phyloP scores from a whole-genome alignment of 2,888 invertebrate genomes.

The Dasypogon diadema region DNA sequence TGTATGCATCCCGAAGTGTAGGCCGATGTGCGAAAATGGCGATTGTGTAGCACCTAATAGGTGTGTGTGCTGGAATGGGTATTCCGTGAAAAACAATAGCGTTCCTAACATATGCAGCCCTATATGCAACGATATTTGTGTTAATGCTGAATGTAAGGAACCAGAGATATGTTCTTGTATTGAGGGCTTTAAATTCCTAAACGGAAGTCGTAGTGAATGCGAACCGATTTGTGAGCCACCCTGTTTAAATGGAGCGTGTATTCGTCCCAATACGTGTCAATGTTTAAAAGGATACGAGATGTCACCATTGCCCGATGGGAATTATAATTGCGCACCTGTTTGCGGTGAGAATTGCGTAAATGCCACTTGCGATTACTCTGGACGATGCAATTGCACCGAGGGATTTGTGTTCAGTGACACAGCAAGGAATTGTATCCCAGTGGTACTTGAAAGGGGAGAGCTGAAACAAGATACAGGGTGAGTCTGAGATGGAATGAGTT shows the following conservation, averaged over 20 bases:
- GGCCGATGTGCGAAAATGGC: constrained; percentile 57
- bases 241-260: constrained; percentile 64
- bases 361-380: constrained; percentile 53
- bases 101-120: constrained; percentile 62
- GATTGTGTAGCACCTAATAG: constrained; percentile 58
- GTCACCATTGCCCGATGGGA: neutral
- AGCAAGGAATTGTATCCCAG: neutral
- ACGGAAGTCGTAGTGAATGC: neutral
- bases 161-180: constrained; percentile 60
- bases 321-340: constrained; percentile 60
- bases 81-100: constrained; percentile 15
- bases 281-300: constrained; percentile 67
- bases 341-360: constrained; percentile 31
- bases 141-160: constrained; percentile 44
- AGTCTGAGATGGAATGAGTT: neutral
- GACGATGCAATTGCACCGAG: constrained; percentile 57
- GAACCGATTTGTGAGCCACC: constrained; percentile 61
- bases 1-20: constrained; percentile 31
- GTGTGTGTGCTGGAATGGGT: constrained; percentile 58
- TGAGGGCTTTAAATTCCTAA: constrained; percentile 1
- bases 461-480: neutral
- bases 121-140: constrained; percentile 60
- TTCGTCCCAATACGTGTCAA: constrained; percentile 68
- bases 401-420: neutral
- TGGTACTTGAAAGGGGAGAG: neutral